Base-by-base conservation (phyloP, 2,888 invertebrate species). In the Scaptomyza flava region DNA sequence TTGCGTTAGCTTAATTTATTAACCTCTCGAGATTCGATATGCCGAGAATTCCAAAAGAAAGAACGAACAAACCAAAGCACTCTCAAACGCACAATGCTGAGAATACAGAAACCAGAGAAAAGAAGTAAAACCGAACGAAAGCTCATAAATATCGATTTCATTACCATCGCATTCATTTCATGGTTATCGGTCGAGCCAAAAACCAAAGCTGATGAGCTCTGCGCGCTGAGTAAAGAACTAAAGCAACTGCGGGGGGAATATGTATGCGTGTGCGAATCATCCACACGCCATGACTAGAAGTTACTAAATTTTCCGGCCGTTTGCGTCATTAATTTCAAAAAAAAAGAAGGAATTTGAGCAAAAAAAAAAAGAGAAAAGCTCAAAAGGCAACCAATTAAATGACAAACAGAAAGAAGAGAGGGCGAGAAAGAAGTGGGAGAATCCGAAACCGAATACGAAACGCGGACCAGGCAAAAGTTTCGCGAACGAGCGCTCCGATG, bases 281-380 rank as follows among this genome's bases (percentile, higher is more conserved):
- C 80, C 80, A 68, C 80, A 83, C 83, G 79, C 83, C 75, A 86
- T 75, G 88, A 79, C 83, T 88, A 86, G 88, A 88, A 85, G 84
- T 85, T 85, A 85, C 87, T 88, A 88, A 88, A 85, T 85, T 85
- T 85, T 85, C 89, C 84, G 87, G 84, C 89, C 89, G 87, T 83
- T 84, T 85, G 89, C 84, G 87, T 88, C 89, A 85, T 88, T 85
- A 85, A 85, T 85, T 85, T 80, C 76, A 51, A 82, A 69, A 77
- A 82, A 79, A 64, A 61, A 67, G 60, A 61, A 56, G 27, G 38
- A 63, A 56, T 14, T 27, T 30, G 33, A 43, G 41, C 43, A 47
- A 58, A 50, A 47, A 60, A 50, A 42, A 12, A 14, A 38, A 20
- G 33, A 46, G 33, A 46, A 50, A 65, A 69, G 58, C 56, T 65